Evolutionary conservation across 2,888 invertebrate genomes (phyloP).

Genomic region (Eristalis intricaria): DNA sequence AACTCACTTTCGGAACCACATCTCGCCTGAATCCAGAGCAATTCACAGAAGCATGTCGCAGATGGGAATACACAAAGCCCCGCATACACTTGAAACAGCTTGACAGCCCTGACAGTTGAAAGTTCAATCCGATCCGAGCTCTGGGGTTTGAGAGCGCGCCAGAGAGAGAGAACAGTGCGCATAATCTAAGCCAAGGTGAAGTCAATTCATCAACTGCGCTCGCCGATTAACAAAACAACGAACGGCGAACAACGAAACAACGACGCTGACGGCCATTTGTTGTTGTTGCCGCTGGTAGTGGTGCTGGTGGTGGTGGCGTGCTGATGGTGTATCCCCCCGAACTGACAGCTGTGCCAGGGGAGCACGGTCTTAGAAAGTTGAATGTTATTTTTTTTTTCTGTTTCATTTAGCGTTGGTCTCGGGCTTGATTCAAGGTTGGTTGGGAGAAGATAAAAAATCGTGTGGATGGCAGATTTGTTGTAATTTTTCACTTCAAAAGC

Average conservation of each 20-base stretch:
- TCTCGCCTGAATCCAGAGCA: background rate
- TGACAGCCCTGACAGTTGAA: slow-evolving; percentile 68
- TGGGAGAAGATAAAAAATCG: slow-evolving; percentile 33
- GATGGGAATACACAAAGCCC: background rate
- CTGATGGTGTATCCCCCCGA: slow-evolving; percentile 40
- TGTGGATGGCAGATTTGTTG: background rate
- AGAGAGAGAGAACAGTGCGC: slow-evolving; percentile 37
- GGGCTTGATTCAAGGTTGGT: slow-evolving; percentile 53
- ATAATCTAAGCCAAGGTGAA: slow-evolving; percentile 70
- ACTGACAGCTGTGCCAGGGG: slow-evolving; percentile 19
- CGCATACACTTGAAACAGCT: slow-evolving; percentile 1
- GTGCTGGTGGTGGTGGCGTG: background rate
- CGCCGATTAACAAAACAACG: slow-evolving; percentile 39
- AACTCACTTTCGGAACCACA: background rate
- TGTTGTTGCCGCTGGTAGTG: background rate
- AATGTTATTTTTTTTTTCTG: slow-evolving; percentile 59
- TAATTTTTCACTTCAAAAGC: background rate
- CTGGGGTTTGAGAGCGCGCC: slow-evolving; percentile 2
- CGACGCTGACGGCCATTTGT: background rate
- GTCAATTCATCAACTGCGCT: slow-evolving; percentile 63
- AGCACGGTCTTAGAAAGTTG: slow-evolving; percentile 58
- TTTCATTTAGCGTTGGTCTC: slow-evolving; percentile 29
- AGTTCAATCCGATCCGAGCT: slow-evolving; percentile 37
- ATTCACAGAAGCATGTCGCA: background rate
- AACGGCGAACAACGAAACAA: background rate